Percentiles rank a stretch among this genome's conserved stretches.
These are phyloP conservation scores for Ailurus styani DNA, from an alignment of 2,113 vertebrate species.

Conservation along the genomic window DNA sequence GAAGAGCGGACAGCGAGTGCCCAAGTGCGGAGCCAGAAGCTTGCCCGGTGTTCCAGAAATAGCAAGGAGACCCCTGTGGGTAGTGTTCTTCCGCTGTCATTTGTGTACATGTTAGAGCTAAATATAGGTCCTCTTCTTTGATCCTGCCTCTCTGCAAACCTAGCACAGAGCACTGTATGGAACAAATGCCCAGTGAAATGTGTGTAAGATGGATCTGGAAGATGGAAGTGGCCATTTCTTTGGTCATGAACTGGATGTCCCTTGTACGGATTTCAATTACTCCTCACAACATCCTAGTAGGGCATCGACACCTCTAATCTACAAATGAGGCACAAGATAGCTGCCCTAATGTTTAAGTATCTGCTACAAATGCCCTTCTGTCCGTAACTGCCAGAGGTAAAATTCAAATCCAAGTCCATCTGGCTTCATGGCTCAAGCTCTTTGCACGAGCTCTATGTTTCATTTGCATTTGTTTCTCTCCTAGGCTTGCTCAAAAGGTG, in stretches of 20 bases:
- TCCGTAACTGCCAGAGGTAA: neutral
- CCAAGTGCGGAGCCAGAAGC: neutral
- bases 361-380: neutral
- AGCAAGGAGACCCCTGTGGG: neutral
- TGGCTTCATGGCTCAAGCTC: neutral
- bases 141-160: neutral
- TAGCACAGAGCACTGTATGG: rapidly evolving
- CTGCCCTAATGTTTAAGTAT: neutral
- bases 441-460: neutral
- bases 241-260: neutral
- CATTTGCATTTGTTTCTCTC: neutral
- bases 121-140: neutral
- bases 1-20: too few relatives aligned
- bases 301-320: neutral
- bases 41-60: neutral
- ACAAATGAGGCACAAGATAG: neutral
- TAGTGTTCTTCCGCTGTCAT: neutral
- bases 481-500: neutral
- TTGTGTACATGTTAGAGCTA: neutral
- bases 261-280: neutral
- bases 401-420: neutral
- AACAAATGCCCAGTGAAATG: neutral
- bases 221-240: neutral
- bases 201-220: neutral
- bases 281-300: neutral